These are phyloP conservation scores for Oncorhynchus mykiss DNA, from an alignment of 2,113 vertebrate species.

Conservation along the genomic window DNA sequence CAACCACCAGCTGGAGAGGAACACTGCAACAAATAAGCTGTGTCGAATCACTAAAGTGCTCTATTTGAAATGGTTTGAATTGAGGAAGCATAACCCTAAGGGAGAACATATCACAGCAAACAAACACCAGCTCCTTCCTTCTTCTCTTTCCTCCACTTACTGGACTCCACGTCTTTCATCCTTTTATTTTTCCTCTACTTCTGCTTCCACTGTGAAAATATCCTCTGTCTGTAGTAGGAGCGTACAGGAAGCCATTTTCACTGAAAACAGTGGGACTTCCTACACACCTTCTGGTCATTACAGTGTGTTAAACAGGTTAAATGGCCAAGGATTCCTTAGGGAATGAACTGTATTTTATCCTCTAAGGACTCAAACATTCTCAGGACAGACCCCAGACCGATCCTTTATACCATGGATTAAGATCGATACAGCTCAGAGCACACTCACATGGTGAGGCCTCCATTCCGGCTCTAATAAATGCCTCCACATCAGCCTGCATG, in stretches of 20 bases:
- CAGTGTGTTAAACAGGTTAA: conserved; percentile 34
- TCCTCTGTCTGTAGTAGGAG: conserved; percentile 55
- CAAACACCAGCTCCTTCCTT: conserved; percentile 51
- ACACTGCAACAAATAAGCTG: conserved; percentile 37
- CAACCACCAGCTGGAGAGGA: no score
- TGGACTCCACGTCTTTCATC: conserved; percentile 70
- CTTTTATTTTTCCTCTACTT: conserved; percentile 52
- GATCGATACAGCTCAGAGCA: conserved; percentile 41
- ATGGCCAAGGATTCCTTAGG: conserved; percentile 7
- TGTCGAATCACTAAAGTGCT: not conserved
- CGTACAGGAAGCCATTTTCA: conserved; percentile 52
- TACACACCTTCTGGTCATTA: conserved; percentile 50
- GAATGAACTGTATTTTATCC: conserved; percentile 1
- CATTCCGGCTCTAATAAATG: conserved; percentile 51
- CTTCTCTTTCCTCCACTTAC: conserved; percentile 52
- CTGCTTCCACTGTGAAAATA: conserved; percentile 64
- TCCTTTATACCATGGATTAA: conserved; percentile 29
- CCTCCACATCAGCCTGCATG: conserved; percentile 41
- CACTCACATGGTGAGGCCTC: conserved; percentile 48
- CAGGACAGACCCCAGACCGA: conserved; percentile 44
- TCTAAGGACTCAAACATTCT: conserved; percentile 9
- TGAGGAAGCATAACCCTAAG: conserved; percentile 34
- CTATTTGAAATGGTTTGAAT: conserved; percentile 21
- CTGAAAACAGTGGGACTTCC: conserved; percentile 48
- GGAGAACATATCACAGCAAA: conserved; percentile 53